Base-by-base conservation (phyloP, 2,888 invertebrate species). In the Meiosimyza decipiens region DNA sequence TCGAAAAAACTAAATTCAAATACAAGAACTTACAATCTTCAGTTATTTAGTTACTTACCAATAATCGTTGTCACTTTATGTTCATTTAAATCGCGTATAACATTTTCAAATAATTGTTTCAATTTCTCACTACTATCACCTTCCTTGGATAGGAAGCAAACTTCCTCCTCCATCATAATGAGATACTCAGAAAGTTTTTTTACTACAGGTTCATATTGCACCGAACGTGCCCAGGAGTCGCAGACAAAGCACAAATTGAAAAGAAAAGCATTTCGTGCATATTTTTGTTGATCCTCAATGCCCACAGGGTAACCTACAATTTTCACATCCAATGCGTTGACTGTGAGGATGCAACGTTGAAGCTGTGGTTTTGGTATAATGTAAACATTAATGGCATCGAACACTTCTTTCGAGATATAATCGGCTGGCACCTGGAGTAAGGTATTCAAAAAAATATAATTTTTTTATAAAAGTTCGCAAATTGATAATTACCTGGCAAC, bases 161-260 rank as follows among this genome's bases (percentile, higher is more conserved):
- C 93, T 84, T 97, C 97, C 75, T 94, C 90, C 88, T 98, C 96
- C 90, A 96, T 91, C 80, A 93, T 93, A 79, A 92, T 93, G 84
- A 98, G 88, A 87, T 97, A 98, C 83, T 96, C 95, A 0, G 97
- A 95, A 67, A 98, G 90, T 86, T 98, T 98, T 82, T 95, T 96
- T 0, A 98, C 95, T 11, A 98, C 95, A 0, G 96, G 93, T 83
- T 98, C 98, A 86, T 97, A 98, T 82, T 96, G 96, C 2, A 95
- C 94, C 0, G 97, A 96, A 72, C 95, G 91, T 0, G 96, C 94
- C 89, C 93, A 92, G 68, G 95, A 93, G 83, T 96, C 95, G 83
- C 96, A 97, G 0, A 98, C 96, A 84, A 98, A 96, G 86, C 97
- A 97, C 49, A 97, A 87, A 88, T 98, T 98, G 88, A 98, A 98